Evolutionary conservation across 2,113 vertebrate species (phyloP), one percentile per base, ranked within the genome.

Genomic region (Brienomyrus longianalis): DNA sequence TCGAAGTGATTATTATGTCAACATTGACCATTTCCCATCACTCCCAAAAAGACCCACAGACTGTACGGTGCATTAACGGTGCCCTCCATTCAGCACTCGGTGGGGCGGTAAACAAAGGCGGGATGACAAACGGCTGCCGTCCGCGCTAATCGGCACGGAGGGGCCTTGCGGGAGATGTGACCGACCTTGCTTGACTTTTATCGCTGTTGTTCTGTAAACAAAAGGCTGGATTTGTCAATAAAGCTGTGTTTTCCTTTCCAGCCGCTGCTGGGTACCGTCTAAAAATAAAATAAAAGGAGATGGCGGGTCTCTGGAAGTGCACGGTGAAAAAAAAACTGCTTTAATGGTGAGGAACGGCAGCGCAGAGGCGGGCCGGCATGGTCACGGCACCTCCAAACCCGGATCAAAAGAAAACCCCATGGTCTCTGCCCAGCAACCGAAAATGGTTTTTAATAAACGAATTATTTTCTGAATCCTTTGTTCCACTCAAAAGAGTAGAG

Each of bases 171-270:
- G n/a, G 85, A 87, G 85, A 54, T 31, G 85, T 87, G 85, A 87
- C 85, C 51, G 85, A 87, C 85, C 85, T 54, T 87, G 85, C 51
- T 54, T 54, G 85, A 87, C 48, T 84, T 87, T 87, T 54, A 87
- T 87, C 48, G 48, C 51, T 35, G 85, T 50, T 54, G 85, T 39
- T 87, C 50, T 31, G 51, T 50, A 54, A 52, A 87, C 85, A 87
- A 87, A 27, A 35, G 51, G 85, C 31, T 35, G 27, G 51, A 50
- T 52, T 54, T 87, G 85, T 87, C 85, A 87, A 54, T 87, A 87
- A 87, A 87, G 45, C 83, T 31, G 50, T 52, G 27, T 35, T 87
- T 23, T 31, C 47, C 23, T 17, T 52, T 15, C 85, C 23, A 35
- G 50, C 45, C 21, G 1, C 47, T 27, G 13, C n/a, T 48, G 35